A percentile compares a stretch with the other conserved stretches of the same genome.
phyloP scores from a whole-genome alignment of 2,888 invertebrate species.

The Rhingia campestris region DNA sequence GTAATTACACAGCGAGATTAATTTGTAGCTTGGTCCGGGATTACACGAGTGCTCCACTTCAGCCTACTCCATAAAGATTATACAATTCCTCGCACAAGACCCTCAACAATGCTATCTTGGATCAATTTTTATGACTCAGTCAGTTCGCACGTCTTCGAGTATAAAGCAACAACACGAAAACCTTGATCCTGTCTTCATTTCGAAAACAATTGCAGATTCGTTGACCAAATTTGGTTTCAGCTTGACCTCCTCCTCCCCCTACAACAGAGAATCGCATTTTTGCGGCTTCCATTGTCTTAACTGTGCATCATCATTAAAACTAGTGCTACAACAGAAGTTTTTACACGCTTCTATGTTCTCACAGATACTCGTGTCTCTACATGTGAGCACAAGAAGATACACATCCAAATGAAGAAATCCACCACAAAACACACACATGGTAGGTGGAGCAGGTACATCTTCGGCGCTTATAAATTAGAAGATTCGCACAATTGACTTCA shows the following conservation, averaged over 20 bases:
- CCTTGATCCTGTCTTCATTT: conserved; percentile 58
- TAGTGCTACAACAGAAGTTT: conserved; percentile 32
- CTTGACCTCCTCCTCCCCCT: conserved; percentile 26
- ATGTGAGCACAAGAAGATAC: conserved; percentile 5
- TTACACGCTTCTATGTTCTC: conserved; percentile 22
- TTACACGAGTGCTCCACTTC: conserved; percentile 62
- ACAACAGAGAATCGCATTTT: background rate
- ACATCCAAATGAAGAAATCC: conserved; percentile 53
- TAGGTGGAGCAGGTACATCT: background rate
- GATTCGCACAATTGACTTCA: conserved; percentile 57
- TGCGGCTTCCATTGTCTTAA: conserved; percentile 43
- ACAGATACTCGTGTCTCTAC: conserved; percentile 3
- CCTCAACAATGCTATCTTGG: conserved; percentile 58
- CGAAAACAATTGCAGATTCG: background rate
- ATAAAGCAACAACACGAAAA: conserved; percentile 22
- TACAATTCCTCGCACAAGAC: conserved; percentile 19
- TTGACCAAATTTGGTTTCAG: conserved; percentile 55
- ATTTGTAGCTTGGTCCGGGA: conserved; percentile 61
- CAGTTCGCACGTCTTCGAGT: conserved; percentile 32
- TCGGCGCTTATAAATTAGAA: conserved; percentile 67
- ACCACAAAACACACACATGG: conserved; percentile 2
- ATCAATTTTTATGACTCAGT: conserved; percentile 60
- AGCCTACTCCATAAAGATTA: conserved; percentile 13
- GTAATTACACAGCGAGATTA: conserved; percentile 62
- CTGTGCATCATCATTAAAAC: conserved; percentile 23